Conservation (phyloP, 2,888 invertebrate species). For the Kryphioiulus occultus region DNA sequence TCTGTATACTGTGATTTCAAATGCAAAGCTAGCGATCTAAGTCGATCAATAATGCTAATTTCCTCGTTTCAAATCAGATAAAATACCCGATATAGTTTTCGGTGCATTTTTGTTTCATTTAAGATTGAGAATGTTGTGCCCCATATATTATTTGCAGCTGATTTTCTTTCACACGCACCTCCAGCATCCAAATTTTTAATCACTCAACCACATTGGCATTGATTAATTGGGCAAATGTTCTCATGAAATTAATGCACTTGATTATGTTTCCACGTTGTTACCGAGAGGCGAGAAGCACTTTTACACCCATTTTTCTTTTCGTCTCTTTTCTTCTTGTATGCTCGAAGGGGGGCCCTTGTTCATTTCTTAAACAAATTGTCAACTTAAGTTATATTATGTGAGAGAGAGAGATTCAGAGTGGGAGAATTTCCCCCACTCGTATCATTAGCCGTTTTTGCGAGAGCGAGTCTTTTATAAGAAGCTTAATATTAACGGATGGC, state of each 20-base stretch:
- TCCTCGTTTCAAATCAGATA: neutral
- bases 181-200: neutral
- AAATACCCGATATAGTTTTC: neutral
- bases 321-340: neutral
- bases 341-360: neutral
- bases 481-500: neutral
- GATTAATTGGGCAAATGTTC: neutral
- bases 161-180: too few species aligned
- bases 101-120: neutral
- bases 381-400: neutral
- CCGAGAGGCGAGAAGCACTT: neutral
- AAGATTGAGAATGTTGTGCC: neutral
- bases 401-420: neutral
- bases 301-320: neutral
- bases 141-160: too few species aligned
- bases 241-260: neutral
- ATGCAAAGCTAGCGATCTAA: too few species aligned
- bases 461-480: neutral
- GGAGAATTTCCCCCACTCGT: neutral
- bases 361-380: conserved; percentile 5
- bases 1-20: too few species aligned
- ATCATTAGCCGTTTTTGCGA: neutral
- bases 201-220: neutral
- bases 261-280: neutral
- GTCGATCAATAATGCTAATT: neutral